A percentile compares a stretch with the other conserved stretches of the same genome.
These are phyloP conservation scores for Operophtera brumata DNA, from an alignment of 2,888 invertebrate species.

Conservation along the genomic window DNA sequence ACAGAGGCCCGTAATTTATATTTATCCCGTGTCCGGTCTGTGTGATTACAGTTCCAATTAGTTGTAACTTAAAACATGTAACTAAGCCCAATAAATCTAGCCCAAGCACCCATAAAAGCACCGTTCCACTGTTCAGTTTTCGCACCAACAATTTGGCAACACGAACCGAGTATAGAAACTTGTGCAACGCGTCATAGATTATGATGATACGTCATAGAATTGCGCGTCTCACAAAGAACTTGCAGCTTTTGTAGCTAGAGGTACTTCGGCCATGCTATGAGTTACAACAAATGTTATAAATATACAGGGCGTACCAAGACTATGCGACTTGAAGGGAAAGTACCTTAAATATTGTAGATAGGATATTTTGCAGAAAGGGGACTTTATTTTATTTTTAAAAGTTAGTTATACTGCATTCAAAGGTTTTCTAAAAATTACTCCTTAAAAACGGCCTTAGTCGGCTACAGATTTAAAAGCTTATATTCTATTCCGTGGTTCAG, in stretches of 20 bases:
- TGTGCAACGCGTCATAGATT: background rate
- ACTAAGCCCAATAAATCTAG: constrained; percentile 33
- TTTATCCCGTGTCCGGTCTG: constrained; percentile 18
- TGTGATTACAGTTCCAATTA: constrained; percentile 29
- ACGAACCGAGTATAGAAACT: background rate
- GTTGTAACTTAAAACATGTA: constrained; percentile 29
- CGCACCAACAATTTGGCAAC: constrained; percentile 24
- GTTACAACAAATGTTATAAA: too few species aligned
- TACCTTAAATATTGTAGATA: too few species aligned
- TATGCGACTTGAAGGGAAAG: too few species aligned
- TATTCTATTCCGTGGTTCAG: constrained; percentile 7
- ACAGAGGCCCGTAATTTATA: constrained; percentile 26
- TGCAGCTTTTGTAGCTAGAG: too few species aligned
- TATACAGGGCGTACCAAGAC: too few species aligned
- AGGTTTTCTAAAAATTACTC: too few species aligned
- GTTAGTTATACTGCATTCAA: too few species aligned
- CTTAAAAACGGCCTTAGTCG: too few species aligned
- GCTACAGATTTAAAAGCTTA: background rate
- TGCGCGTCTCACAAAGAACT: too few species aligned
- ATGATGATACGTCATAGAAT: background rate
- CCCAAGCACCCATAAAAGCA: constrained; percentile 28
- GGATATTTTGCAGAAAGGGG: too few species aligned
- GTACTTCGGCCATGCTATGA: too few species aligned
- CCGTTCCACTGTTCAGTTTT: constrained; percentile 19
- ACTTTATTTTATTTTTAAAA: too few species aligned